Conservation (phyloP, 2,888 invertebrate species). For the Onthophagus sagittarius region DNA sequence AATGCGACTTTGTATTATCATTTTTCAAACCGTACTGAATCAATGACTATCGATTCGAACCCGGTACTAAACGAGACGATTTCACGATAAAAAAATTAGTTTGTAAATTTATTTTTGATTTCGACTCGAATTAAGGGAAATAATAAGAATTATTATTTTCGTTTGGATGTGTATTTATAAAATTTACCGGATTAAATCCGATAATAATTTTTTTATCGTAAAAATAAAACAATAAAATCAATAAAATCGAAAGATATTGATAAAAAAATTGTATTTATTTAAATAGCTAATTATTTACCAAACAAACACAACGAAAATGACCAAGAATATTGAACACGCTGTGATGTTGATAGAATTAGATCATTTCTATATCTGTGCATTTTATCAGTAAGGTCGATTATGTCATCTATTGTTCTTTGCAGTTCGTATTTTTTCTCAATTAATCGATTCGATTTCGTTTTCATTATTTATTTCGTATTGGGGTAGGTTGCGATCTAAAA, state of each 20-base stretch:
- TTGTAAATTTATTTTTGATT: too few relatives aligned
- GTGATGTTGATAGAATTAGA: constrained; percentile 36
- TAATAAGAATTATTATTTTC: neutral
- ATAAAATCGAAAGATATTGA: neutral
- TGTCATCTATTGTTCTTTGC: constrained; percentile 23
- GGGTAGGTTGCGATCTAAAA: neutral
- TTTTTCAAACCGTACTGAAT: constrained; percentile 18
- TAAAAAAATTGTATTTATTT: neutral
- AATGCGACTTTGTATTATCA: constrained; percentile 19
- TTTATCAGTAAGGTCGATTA: constrained; percentile 32
- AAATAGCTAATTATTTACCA: too few relatives aligned
- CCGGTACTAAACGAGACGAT: too few relatives aligned
- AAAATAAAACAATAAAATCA: neutral
- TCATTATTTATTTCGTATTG: neutral
- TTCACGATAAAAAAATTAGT: too few relatives aligned
- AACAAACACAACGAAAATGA: too few relatives aligned
- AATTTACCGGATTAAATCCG: neutral
- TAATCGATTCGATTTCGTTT: neutral
- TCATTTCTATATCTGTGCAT: constrained; percentile 34
- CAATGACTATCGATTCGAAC: neutral
- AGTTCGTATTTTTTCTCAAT: neutral
- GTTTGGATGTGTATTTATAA: neutral
- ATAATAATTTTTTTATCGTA: neutral
- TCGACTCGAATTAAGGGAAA: too few relatives aligned
- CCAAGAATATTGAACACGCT: neutral